Evolutionary conservation across 2,113 vertebrate species (phyloP).

Genomic region (Neomonachus schauinslandi): DNA sequence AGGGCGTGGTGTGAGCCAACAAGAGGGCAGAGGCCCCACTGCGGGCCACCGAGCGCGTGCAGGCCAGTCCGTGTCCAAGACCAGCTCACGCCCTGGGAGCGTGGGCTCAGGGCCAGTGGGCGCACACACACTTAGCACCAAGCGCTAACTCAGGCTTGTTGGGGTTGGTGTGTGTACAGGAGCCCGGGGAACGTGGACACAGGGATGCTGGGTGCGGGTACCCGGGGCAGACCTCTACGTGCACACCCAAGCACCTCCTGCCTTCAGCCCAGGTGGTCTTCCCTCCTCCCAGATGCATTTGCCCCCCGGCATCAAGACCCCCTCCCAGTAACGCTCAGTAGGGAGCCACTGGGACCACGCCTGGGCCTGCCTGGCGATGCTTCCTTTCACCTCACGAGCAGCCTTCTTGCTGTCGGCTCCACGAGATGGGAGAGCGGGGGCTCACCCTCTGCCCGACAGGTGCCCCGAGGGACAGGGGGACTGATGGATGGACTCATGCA

Average conservation of each 20-base stretch:
- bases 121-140: fast-evolving
- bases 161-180: fast-evolving
- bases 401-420: not conserved
- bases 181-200: fast-evolving
- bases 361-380: not conserved
- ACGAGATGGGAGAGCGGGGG: not conserved
- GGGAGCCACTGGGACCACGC: not conserved
- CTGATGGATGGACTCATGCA: not conserved
- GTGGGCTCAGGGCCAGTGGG: not conserved
- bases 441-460: not conserved
- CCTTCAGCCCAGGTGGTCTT: not conserved
- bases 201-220: fast-evolving
- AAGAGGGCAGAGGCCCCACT: not conserved
- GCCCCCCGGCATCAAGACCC: not conserved
- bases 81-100: not conserved
- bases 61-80: not conserved
- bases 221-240: not conserved
- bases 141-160: not conserved
- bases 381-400: not conserved
- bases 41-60: fast-evolving
- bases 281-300: constrained; percentile 44
- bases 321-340: not conserved
- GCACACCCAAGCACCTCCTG: too few relatives aligned
- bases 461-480: not conserved
- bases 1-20: too few relatives aligned